These are phyloP conservation scores for Coturnix japonica DNA, from an alignment of 2,113 vertebrate genomes.

Conservation along the genomic window DNA sequence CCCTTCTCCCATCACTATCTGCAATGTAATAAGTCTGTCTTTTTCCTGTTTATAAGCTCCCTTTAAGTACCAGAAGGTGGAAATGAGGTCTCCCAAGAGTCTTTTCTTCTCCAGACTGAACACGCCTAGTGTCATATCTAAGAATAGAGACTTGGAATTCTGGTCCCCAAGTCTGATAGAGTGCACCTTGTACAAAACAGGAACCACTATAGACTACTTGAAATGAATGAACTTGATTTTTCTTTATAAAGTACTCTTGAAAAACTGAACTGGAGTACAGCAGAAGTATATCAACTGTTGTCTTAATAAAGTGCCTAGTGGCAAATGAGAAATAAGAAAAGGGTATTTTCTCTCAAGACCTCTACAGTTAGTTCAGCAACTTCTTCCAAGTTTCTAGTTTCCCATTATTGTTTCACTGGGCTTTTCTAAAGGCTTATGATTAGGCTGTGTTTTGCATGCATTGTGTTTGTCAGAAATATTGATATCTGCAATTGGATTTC, in stretches of 20 bases:
- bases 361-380: neutral
- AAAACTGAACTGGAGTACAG: neutral
- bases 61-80: neutral
- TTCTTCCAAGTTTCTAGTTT: neutral
- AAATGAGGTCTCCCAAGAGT: neutral
- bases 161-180: neutral
- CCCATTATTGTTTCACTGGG: neutral
- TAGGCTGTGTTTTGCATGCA: neutral
- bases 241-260: neutral
- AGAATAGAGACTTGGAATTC: neutral
- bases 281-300: neutral
- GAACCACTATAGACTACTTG: neutral
- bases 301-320: neutral
- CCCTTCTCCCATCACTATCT: neutral
- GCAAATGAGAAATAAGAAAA: accelerated
- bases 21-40: neutral
- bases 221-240: neutral
- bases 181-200: neutral
- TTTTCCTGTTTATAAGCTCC: neutral
- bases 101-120: neutral
- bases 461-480: neutral
- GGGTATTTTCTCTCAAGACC: neutral
- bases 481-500: neutral
- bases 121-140: neutral
- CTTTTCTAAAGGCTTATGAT: neutral